Evolutionary conservation across 2,888 invertebrate species (phyloP), one percentile per base, ranked within the genome.

Genomic region (Abscondita cerata): DNA sequence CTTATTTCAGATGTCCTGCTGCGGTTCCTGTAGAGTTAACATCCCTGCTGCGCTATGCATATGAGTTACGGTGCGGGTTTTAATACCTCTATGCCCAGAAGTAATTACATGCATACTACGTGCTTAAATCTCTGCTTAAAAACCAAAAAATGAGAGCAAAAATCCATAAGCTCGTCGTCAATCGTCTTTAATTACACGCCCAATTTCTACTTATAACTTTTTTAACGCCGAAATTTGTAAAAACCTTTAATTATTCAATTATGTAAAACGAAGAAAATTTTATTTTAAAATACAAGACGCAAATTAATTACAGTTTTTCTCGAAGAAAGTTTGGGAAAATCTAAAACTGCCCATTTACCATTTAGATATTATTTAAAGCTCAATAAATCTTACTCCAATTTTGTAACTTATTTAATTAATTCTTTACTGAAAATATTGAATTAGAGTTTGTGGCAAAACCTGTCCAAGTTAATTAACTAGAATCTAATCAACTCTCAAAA

Each of bases 111-210:
- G 33, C 33, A 38, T 20, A 48, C 25, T 25, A 25, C 25, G 13
- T 36, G 11, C 36, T 36, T 12, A 12, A 36, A 6, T 36, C 36
- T 4, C 11, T 2, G 36, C 12, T 13, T n/a, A n/a, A n/a, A n/a
- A n/a, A n/a, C n/a, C n/a, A n/a, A n/a, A n/a, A n/a, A n/a, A n/a
- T n/a, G n/a, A n/a, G n/a, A n/a, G n/a, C n/a, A n/a, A 56, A 68
- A 67, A 67, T 68, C 61, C 68, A 68, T 68, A 68, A 68, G 65
- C 68, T 59, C 48, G 62, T 55, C 66, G 68, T 68, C 68, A 67
- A 68, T 68, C 67, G 66, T 65, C 61, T 66, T 68, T 68, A 65
- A 68, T 68, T 68, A 68, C 60, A 59, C 61, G 50, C 55, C 63
- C 65, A 61, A 53, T 58, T 56, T 61, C 52, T 41, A 40, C 46